Evolutionary conservation across 2,113 vertebrate genomes (phyloP).

Genomic region (Apistogramma diplotaenia): DNA sequence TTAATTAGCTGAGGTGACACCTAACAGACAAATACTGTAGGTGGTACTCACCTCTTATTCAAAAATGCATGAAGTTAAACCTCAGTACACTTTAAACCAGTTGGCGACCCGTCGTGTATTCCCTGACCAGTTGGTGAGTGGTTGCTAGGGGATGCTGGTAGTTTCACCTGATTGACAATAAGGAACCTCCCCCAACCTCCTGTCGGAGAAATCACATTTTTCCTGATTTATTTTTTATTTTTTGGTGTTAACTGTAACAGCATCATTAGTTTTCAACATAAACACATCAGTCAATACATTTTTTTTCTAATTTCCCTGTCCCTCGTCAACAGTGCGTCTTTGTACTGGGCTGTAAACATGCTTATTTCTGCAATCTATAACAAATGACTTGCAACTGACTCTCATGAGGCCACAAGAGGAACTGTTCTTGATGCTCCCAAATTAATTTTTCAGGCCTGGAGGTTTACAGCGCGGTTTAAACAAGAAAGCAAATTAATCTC

Average conservation of each 20-base stretch:
- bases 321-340: background rate
- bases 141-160: background rate
- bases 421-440: background rate
- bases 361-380: background rate
- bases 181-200: background rate
- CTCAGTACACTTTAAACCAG: too few relatives aligned
- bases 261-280: background rate
- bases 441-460: background rate
- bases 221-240: too few relatives aligned
- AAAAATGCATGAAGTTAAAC: too few relatives aligned
- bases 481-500: background rate
- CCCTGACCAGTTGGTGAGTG: too few relatives aligned
- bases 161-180: accelerated
- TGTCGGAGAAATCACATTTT: background rate
- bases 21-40: too few relatives aligned
- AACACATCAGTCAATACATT: background rate
- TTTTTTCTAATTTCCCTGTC: background rate
- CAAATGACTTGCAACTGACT: background rate
- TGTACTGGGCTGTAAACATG: background rate
- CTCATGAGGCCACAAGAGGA: background rate
- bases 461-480: background rate
- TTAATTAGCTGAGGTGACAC: too few relatives aligned
- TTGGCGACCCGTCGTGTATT: too few relatives aligned
- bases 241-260: background rate
- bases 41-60: too few relatives aligned